Conservation (phyloP, 2,888 invertebrate species). For the Linyphia triangularis region DNA sequence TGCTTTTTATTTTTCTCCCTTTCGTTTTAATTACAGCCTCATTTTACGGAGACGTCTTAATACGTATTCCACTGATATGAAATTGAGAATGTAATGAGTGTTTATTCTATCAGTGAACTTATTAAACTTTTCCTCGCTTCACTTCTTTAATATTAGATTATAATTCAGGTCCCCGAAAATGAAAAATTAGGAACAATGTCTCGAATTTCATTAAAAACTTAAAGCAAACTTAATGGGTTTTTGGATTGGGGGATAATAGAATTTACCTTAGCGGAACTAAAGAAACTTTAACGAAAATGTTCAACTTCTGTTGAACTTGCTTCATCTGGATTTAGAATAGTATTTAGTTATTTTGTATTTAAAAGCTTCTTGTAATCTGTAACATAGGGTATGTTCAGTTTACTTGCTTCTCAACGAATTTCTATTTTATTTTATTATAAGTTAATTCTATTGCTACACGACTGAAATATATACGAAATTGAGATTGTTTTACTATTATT, state of each 20-base stretch:
- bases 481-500: too few species aligned
- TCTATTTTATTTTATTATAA: too few species aligned
- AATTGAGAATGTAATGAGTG: slow-evolving; percentile 48
- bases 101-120: slow-evolving; percentile 53
- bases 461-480: too few species aligned
- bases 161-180: slow-evolving; percentile 25
- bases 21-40: slow-evolving; percentile 48
- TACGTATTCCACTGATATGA: slow-evolving; percentile 36
- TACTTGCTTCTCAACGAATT: too few species aligned
- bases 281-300: neutral
- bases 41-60: slow-evolving; percentile 14
- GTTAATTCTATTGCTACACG: too few species aligned
- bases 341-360: too few species aligned
- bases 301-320: too few species aligned
- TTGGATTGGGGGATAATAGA: neutral
- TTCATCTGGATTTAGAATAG: too few species aligned
- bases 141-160: slow-evolving; percentile 45
- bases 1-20: slow-evolving; percentile 37
- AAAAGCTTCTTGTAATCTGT: too few species aligned
- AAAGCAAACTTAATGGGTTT: slow-evolving; percentile 29
- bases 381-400: too few species aligned
- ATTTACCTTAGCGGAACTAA: neutral
- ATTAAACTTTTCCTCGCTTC: slow-evolving; percentile 50
- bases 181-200: slow-evolving; percentile 51
- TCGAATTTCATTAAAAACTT: slow-evolving; percentile 53